Evolutionary conservation across 92 coral and sea anemone species (phyloP).

Genomic region (Zoanthus gigantus): DNA sequence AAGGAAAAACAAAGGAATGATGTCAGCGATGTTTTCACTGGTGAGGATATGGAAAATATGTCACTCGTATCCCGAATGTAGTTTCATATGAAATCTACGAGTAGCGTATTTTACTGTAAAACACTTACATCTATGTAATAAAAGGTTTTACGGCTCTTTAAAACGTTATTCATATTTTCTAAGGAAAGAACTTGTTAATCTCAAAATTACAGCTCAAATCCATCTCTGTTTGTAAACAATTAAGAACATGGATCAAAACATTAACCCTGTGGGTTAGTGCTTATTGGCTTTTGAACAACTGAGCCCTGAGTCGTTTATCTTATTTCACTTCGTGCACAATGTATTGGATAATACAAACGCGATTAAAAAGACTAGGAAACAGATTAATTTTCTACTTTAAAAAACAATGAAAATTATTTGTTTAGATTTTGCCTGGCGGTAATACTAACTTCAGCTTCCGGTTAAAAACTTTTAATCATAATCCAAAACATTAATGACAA

Average conservation of each 20-base stretch:
- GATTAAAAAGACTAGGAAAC: slow-evolving; percentile 23
- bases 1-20: no score
- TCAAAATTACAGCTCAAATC: not conserved
- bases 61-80: no score
- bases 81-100: no score
- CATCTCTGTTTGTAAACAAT: not conserved
- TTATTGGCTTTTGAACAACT: not conserved
- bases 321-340: not conserved
- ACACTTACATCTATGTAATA: no score
- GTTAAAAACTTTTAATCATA: not conserved
- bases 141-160: not conserved
- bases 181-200: not conserved
- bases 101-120: no score
- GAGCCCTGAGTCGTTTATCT: not conserved
- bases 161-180: not conserved
- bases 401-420: slow-evolving; percentile 35
- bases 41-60: no score
- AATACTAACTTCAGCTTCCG: slow-evolving; percentile 25
- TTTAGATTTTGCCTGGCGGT: slow-evolving; percentile 33
- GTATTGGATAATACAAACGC: slow-evolving; percentile 18
- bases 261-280: not conserved
- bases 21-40: no score
- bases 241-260: not conserved
- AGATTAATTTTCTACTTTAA: slow-evolving; percentile 25
- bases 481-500: not conserved